A percentile compares a stretch with the other conserved stretches of the same genome.
These are phyloP conservation scores for Pomatorhinus ruficollis DNA, from an alignment of 2,113 vertebrate species.

Conservation along the genomic window DNA sequence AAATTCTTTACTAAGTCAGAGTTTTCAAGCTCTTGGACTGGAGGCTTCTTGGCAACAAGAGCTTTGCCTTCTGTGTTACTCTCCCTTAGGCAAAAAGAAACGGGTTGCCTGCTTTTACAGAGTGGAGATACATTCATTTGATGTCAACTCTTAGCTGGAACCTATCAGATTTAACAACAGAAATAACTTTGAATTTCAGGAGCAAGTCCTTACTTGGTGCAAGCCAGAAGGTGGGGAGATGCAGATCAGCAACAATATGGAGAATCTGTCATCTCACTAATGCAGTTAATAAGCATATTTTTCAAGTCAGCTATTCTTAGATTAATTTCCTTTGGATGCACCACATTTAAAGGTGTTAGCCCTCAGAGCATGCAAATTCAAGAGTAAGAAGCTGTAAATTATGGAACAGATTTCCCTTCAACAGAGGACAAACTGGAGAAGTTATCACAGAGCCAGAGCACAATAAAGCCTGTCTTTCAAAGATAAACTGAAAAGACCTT, in stretches of 20 bases:
- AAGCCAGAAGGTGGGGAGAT: background rate
- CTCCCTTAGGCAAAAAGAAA: background rate
- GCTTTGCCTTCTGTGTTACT: background rate
- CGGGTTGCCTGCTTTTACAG: background rate
- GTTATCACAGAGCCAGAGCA: constrained; percentile 1
- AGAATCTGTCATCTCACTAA: background rate
- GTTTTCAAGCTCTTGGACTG: background rate
- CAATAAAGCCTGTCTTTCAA: constrained; percentile 3
- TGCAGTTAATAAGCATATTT: background rate
- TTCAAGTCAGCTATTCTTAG: background rate
- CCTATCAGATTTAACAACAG: background rate
- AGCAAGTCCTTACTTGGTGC: background rate
- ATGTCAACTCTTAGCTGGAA: background rate
- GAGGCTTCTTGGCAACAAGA: background rate
- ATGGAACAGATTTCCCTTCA: constrained; percentile 6
- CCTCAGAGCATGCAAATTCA: background rate
- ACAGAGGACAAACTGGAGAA: constrained; percentile 5
- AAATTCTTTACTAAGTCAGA: background rate
- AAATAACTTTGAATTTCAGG: background rate
- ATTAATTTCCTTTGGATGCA: background rate
- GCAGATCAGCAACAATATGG: background rate
- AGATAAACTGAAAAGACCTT: constrained; percentile 23
- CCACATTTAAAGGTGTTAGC: background rate
- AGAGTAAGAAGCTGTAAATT: background rate
- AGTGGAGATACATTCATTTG: background rate